phyloP scores from a whole-genome alignment of 1,140 invertebrate genomes.

The Heliothis virescens region DNA sequence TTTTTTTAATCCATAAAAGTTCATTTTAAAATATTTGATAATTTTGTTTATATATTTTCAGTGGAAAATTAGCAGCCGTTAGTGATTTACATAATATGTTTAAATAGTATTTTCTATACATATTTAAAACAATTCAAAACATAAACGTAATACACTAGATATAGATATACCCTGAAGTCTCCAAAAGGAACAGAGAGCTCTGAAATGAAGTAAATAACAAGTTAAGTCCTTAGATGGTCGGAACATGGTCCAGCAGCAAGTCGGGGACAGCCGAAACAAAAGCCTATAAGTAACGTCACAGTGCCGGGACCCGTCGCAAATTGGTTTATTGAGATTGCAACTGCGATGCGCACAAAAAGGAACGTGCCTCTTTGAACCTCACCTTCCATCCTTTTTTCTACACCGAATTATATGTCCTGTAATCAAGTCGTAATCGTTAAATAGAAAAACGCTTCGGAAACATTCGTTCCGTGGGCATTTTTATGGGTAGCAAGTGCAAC shows the following conservation, averaged over 20 bases:
- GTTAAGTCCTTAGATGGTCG: conserved; percentile 52
- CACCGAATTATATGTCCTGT: conserved; percentile 37
- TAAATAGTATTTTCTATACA: neutral
- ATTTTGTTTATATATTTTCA: no score
- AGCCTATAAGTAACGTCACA: conserved; percentile 70
- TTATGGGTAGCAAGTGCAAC: conserved; percentile 36
- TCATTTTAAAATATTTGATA: no score
- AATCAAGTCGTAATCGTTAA: conserved; percentile 37
- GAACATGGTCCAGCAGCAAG: conserved; percentile 51
- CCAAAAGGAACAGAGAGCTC: conserved; percentile 13
- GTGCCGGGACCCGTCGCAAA: conserved; percentile 75
- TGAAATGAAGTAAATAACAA: conserved; percentile 50
- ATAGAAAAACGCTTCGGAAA: conserved; percentile 36
- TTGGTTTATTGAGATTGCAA: conserved; percentile 82
- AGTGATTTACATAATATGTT: no score
- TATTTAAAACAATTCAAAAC: neutral
- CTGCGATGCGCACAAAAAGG: conserved; percentile 68
- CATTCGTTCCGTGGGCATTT: conserved; percentile 30
- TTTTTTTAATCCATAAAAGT: no score
- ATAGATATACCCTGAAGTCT: conserved; percentile 10
- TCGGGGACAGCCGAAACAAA: conserved; percentile 70
- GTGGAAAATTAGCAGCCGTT: no score
- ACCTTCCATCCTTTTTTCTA: conserved; percentile 34
- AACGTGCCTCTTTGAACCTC: conserved; percentile 58
- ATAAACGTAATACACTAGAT: neutral